phyloP scores from a whole-genome alignment of 2,113 vertebrate genomes.

The Anguilla rostrata region DNA sequence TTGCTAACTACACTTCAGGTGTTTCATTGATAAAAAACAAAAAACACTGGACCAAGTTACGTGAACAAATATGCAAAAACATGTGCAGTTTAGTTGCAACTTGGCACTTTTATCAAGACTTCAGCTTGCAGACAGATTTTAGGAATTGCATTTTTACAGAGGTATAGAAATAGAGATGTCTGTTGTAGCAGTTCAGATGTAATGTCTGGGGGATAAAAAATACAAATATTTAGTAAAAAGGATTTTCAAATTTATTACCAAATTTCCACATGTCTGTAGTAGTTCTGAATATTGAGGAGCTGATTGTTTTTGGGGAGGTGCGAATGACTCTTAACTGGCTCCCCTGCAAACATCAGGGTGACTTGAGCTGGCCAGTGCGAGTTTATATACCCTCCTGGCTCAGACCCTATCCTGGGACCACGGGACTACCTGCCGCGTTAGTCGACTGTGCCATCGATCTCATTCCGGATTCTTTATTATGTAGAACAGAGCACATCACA shows the following conservation, averaged over 20 bases:
- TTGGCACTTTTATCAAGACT: too few species aligned
- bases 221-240: neutral
- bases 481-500: slow-evolving; percentile 73
- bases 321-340: neutral
- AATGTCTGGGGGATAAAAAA: neutral
- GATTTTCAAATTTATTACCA: too few species aligned
- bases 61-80: too few species aligned
- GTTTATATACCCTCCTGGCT: slow-evolving; percentile 30
- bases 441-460: slow-evolving; percentile 70
- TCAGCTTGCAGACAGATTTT: too few species aligned
- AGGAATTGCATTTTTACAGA: too few species aligned
- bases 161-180: neutral
- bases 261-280: neutral
- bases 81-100: too few species aligned
- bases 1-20: too few species aligned
- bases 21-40: too few species aligned
- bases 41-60: too few species aligned
- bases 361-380: slow-evolving; percentile 4
- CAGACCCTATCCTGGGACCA: slow-evolving; percentile 50
- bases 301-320: neutral
- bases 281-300: neutral
- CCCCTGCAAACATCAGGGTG: neutral
- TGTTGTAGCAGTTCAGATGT: neutral
- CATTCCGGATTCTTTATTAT: slow-evolving; percentile 69
- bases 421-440: slow-evolving; percentile 59